A percentile compares a stretch with the other conserved stretches of the same genome.
phyloP scores from a whole-genome alignment of 1,140 invertebrate species.

The Oryzaephilus surinamensis region DNA sequence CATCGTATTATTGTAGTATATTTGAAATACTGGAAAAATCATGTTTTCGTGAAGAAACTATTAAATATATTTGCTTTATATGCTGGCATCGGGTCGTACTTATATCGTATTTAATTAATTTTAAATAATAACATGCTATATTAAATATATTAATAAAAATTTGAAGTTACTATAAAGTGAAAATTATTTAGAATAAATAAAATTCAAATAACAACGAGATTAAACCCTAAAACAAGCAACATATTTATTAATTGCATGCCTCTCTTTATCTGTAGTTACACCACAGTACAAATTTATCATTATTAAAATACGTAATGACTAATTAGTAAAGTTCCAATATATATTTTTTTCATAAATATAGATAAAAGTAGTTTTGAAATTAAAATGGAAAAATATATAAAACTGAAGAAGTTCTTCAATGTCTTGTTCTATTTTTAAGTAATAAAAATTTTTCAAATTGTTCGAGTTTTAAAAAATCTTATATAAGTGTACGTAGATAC shows the following conservation, averaged over 20 bases:
- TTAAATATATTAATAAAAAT: constrained; percentile 1
- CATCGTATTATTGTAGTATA: constrained; percentile 9
- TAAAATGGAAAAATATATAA: no score
- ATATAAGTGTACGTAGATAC: no score
- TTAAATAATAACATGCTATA: constrained; percentile 6
- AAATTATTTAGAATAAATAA: not conserved
- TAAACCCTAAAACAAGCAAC: constrained; percentile 13
- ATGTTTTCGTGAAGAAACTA: constrained; percentile 3
- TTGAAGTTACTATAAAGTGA: constrained; percentile 10
- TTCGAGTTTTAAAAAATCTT: no score
- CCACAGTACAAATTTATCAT: no score
- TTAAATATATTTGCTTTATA: constrained; percentile 11
- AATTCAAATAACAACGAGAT: not conserved
- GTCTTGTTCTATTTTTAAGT: no score
- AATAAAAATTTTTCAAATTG: no score
- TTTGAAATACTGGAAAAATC: constrained; percentile 6
- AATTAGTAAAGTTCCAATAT: no score
- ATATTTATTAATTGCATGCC: not conserved
- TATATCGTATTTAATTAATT: constrained; percentile 3
- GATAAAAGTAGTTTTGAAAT: no score
- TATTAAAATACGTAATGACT: no score
- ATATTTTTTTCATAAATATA: no score
- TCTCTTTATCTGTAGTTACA: not conserved
- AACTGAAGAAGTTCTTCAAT: no score
- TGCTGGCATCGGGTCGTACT: constrained; percentile 10